Base-by-base conservation (phyloP, 2,797 vertebrate genomes). In the Muraenolepis orangiensis region DNA sequence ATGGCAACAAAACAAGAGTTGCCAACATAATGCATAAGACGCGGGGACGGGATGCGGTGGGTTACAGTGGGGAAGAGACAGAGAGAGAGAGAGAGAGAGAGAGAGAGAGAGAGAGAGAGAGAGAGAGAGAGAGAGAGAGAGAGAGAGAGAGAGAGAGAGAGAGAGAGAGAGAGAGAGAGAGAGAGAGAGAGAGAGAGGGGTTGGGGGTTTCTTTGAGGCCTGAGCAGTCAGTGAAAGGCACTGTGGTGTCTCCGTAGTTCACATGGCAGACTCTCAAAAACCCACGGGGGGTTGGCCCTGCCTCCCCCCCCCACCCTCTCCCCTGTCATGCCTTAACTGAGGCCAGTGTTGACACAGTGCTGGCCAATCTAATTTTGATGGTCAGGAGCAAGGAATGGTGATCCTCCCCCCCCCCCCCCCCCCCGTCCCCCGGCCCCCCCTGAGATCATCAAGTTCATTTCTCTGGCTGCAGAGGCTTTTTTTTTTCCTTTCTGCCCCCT, bases 401-500 rank as follows among this genome's bases (percentile, higher is more conserved):
- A 90, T 89, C 89, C 86, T 86, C 88, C 87, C 88, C 87, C 38
- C n/a, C 40, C 34, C 31, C 23, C 64, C 72, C 77, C 72, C 26
- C 86, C n/a, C 40, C 34, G 23, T 23, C 64, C 72, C 77, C 72
- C 26, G 85, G 83, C 61, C 86, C 88, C 91, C 89, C 85, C 82
- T 84, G 91, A 93, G 93, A 94, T 93, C 93, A 94, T 92, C 92
- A 93, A 92, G 93, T 94, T 94, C 93, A 93, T 93, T 93, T 93
- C 89, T 91, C 89, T 91, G 89, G 88, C 90, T 91, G 89, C 87
- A 91, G 87, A 89, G 87, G 88, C 90, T 88, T 89, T 89, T 85
- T 83, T 85, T 82, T 85, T 66, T 40, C 70, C 72, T 71, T 57
- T 29, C 72, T 75, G 84, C 86, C 86, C 87, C 88, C 86, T 29